Evolutionary conservation across 2,113 vertebrate species (phyloP), one percentile per base, ranked within the genome.

Genomic region (Murina feae): DNA sequence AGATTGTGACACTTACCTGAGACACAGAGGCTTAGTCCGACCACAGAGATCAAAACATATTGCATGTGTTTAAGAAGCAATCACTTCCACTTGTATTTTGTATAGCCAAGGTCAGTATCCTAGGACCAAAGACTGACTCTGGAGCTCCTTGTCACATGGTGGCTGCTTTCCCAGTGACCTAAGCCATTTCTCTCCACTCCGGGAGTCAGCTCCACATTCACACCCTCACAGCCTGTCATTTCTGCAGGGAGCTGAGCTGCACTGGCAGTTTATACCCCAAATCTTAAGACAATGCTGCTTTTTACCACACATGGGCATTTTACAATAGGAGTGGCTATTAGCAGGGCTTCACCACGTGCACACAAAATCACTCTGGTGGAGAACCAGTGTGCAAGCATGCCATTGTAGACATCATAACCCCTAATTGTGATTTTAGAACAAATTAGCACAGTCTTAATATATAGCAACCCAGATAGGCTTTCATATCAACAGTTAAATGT

Each of bases 1-100:
- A 58, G 23, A 58, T 7, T 1, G 3, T 44, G 71, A 53, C 78
- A 35, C 97, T 98, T 97, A 98, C 98, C 98, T 96, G 96, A 47
- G 71, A 98, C 69, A 94, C 96, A 98, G 32, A 98, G 91, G 86
- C 95, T 97, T 87, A 98, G 96, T 94, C 98, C 98, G 88, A 97
- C 96, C 74, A 98, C 37, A 9, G 98, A 97, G 71, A 98, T 96
- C 75, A 98, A 10, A 72, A 97, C 2, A 5, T 21, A 21, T 11
- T 55, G 14, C 76, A 42, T 55, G 21, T 9, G 23, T 37, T 42
- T 69, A 94, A 35, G 85, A 55, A 82, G 12, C 28, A 85, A 25
- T 58, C 44, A 47, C 10, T 83, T 16, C 5, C 23, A 23, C 51
- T 21, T 75, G 44, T 23, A 32, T 49, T 60, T 65, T 16, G 10